Evolutionary conservation across 2,797 vertebrate genomes (phyloP).

Genomic region (Pelodytes ibericus): DNA sequence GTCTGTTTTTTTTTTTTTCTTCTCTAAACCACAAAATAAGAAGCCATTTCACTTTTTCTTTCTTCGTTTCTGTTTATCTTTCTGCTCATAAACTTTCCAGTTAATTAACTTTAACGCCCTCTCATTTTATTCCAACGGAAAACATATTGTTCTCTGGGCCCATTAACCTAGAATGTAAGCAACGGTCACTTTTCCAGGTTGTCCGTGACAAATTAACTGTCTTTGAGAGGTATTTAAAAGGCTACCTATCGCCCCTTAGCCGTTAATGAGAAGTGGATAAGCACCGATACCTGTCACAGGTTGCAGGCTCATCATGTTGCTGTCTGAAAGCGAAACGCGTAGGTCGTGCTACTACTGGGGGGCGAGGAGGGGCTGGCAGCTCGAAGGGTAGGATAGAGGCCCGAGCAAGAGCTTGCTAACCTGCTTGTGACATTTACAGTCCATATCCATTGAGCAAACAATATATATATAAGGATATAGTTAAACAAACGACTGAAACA

Average conservation of each 20-base stretch:
- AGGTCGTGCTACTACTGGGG: no score
- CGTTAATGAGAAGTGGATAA: background rate
- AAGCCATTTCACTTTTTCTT: background rate
- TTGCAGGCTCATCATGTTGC: background rate
- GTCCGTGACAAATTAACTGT: constrained; percentile 28
- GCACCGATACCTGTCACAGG: background rate
- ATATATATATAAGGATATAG: no score
- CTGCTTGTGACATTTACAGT: no score
- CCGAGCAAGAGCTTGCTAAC: no score
- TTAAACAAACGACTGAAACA: no score
- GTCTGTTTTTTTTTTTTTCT: background rate
- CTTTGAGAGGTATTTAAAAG: background rate
- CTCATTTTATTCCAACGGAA: constrained; percentile 42
- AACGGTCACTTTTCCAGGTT: constrained; percentile 40
- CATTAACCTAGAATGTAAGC: constrained; percentile 27
- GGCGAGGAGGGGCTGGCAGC: no score
- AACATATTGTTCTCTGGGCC: constrained; percentile 42
- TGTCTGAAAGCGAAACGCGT: background rate
- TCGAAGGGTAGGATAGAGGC: no score
- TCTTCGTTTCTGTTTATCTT: constrained; percentile 5
- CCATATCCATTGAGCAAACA: no score
- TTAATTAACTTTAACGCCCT: constrained; percentile 50
- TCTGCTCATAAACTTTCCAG: constrained; percentile 36
- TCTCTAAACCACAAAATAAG: background rate
- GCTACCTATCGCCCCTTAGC: background rate